phyloP scores from a whole-genome alignment of 2,113 vertebrate genomes.

The Hystrix brachyura region DNA sequence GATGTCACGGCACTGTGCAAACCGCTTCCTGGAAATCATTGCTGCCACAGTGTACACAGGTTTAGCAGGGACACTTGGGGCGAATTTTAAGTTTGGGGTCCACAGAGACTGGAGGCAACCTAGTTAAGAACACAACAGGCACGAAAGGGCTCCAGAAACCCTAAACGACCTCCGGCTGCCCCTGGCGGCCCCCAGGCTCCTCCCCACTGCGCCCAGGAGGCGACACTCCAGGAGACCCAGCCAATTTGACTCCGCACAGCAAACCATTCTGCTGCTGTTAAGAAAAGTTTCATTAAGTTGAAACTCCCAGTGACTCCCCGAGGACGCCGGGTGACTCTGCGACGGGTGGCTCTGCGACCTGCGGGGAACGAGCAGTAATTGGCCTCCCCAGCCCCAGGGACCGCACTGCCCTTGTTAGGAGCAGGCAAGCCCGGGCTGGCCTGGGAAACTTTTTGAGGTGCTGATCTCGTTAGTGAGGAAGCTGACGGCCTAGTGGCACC shows the following conservation, averaged over 20 bases:
- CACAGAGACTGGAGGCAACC: neutral
- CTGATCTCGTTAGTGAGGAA: conserved; percentile 40
- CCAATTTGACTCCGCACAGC: neutral
- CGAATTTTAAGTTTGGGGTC: neutral
- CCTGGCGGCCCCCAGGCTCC: accelerated
- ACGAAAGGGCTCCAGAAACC: accelerated
- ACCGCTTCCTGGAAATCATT: neutral
- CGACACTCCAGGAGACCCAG: neutral
- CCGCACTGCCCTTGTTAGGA: neutral
- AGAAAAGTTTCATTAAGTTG: too few relatives aligned
- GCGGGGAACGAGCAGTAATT: neutral
- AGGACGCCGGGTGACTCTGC: too few relatives aligned
- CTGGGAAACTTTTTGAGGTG: conserved; percentile 48
- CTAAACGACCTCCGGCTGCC: neutral
- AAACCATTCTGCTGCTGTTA: neutral
- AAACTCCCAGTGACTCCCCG: too few relatives aligned
- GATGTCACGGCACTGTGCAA: accelerated
- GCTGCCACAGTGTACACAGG: neutral
- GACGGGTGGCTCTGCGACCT: too few relatives aligned
- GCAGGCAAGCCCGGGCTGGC: neutral
- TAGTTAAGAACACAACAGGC: neutral
- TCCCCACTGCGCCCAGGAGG: neutral
- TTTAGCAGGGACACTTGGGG: too few relatives aligned
- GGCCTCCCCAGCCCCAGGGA: neutral
- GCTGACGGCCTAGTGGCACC: neutral